Evolutionary conservation across 1,140 invertebrate genomes (phyloP).

Genomic region (Nilaparvata lugens): DNA sequence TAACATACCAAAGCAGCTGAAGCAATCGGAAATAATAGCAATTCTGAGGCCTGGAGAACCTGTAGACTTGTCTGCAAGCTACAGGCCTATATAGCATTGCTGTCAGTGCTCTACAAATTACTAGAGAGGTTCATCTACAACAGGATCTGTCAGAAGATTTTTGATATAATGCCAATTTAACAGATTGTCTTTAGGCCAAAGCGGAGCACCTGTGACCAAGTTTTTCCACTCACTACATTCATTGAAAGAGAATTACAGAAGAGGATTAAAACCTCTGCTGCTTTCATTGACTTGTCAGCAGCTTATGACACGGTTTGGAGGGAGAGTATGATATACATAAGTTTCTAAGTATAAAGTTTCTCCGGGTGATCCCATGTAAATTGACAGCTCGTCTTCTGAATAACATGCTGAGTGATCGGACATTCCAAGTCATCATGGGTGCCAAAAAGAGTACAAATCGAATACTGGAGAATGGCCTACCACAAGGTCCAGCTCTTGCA

Average conservation of each 20-base stretch:
- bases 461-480: not conserved
- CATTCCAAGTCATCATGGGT: not conserved
- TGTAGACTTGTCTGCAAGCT: not conserved
- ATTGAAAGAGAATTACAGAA: not conserved
- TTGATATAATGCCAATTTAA: not conserved
- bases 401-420: not conserved
- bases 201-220: not conserved
- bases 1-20: constrained; percentile 1
- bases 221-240: not conserved
- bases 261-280: too few species aligned
- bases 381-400: not conserved
- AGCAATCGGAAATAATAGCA: not conserved
- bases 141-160: not conserved
- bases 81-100: not conserved
- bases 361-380: not conserved
- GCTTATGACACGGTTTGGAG: not conserved
- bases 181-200: not conserved
- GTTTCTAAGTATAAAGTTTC: too few species aligned
- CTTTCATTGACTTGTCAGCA: not conserved
- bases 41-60: not conserved
- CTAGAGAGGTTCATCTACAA: not conserved
- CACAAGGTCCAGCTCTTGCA: not conserved
- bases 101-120: not conserved
- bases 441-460: not conserved
- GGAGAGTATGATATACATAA: not conserved